Evolutionary conservation across 2,797 vertebrate species (phyloP).

Genomic region (Oreochromis grahami): DNA sequence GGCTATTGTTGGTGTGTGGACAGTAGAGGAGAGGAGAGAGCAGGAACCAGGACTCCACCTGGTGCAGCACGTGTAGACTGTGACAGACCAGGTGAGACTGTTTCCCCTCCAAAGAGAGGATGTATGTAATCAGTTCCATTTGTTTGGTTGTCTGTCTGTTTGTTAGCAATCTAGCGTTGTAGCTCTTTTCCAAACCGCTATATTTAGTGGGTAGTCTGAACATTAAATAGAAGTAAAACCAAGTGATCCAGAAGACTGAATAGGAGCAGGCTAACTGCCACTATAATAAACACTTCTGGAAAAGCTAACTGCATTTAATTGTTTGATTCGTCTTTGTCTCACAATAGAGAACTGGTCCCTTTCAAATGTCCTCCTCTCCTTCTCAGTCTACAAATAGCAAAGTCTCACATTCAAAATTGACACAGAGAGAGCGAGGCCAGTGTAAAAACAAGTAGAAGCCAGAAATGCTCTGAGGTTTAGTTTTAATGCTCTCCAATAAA

Average conservation of each 20-base stretch:
- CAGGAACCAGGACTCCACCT: conserved; percentile 70
- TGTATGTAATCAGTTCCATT: too few relatives aligned
- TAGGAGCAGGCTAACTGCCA: neutral
- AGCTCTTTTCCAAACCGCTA: neutral
- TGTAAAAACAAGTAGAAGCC: conserved; percentile 42
- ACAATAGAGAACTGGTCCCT: neutral
- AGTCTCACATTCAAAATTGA: neutral
- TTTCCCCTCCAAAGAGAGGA: too few relatives aligned
- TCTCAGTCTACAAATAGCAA: neutral
- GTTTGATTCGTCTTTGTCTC: neutral
- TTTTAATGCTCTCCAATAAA: conserved; percentile 43
- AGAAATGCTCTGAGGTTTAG: conserved; percentile 48
- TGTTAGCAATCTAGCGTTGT: neutral
- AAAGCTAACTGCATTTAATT: neutral
- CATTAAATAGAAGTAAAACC: conserved; percentile 12
- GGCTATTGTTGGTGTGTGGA: conserved; percentile 91
- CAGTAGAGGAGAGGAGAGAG: conserved; percentile 72
- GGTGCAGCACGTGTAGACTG: conserved; percentile 68
- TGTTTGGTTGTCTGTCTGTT: too few relatives aligned
- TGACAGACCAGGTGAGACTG: conserved; percentile 66
- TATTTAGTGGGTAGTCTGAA: neutral
- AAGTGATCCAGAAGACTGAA: conserved; percentile 1
- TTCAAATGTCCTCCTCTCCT: neutral
- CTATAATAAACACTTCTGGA: neutral
- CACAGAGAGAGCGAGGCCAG: neutral